Evolutionary conservation across 2,797 vertebrate genomes (phyloP), one percentile per base, ranked within the genome.

Genomic region (Pseudocheirus occidentalis): DNA sequence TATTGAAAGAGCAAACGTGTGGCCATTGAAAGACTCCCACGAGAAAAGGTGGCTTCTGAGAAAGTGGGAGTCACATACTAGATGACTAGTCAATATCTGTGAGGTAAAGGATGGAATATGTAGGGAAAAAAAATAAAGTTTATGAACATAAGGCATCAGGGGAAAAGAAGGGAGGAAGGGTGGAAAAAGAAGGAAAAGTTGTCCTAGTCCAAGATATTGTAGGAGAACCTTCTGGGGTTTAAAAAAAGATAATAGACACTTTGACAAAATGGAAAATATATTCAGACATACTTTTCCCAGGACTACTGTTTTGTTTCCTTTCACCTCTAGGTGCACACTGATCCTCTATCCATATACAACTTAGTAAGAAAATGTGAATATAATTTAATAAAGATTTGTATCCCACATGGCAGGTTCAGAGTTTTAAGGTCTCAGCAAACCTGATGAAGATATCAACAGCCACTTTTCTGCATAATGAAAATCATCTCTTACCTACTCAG

Each of bases 121-220:
- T 94, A 95, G 50, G 92, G 95, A 97, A 98, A 95, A 98, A 97
- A 95, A 98, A 97, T 90, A 90, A 93, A 97, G 95, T 97, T 96
- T 95, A 59, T 92, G 98, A 97, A 97, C 91, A 58, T 96, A 91
- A 92, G 95, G 96, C 90, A 62, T 95, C 97, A 97, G 96, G 40
- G 1, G 91, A 95, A 97, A 0, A 96, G 7, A 50, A 94, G 95
- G 18, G n/a, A 40, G n/a, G 18, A n/a, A 18, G 2, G 18, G 7
- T 27, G 0, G 21, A 46, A 87, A 46, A 87, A 24, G 40, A 87
- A 87, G 21, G 73, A 46, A 50, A 87, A 46, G 40, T 87, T 24
- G 21, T 46, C 21, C 40, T 21, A 87, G 40, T 46, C 9, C 40
- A 46, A 50, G 3, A 87, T 9, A 1, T 87, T 87, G 40, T 87